Evolutionary conservation across 2,888 invertebrate genomes (phyloP), one percentile per base, ranked within the genome.

Genomic region (Microchrysa polita): DNA sequence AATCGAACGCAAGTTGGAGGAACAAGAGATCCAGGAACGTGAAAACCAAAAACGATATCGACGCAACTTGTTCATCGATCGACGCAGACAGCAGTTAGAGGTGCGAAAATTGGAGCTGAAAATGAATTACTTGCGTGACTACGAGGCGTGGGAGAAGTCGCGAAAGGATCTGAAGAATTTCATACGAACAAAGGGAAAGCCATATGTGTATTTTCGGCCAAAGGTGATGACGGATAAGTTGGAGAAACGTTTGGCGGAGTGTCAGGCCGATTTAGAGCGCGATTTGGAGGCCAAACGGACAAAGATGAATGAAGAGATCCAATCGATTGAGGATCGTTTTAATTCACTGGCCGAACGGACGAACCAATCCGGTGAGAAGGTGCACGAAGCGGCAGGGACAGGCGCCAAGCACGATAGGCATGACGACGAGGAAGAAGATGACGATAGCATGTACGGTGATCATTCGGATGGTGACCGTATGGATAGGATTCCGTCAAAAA

Each of bases 1-100:
- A 86, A 93, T 98, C 7, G 98, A 98, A 85, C 92, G 93, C 74
- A 95, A 96, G 83, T 89, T 98, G 75, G 98, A 98, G 82, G 94
- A 96, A 81, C 95, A 94, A 80, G 95, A 95, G 73, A 89, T 93
- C 72, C 88, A 91, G 80, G 96, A 97, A 81, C 93, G 93, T 77
- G 96, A 95, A 81, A 91, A 94, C 82, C 87, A 96, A 72, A 92
- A 91, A 79, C 89, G 89, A 77, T 95, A 97, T 83, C 88, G 95
- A 44, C 92, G 93, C 81, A 92, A 93, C 76, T 85, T 98, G 76
- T 95, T 97, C 84, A 88, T 91, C 42, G 93, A 94, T 78, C 87
- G 96, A 75, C 94, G 94, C 81, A 90, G 92, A 78, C 94, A 96
- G 82, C 94, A 97, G 82, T 90, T 92, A 1, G 94, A 95, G 82